Evolutionary conservation across 1,140 invertebrate species (phyloP).

Genomic region (Amphibalanus amphitrite): DNA sequence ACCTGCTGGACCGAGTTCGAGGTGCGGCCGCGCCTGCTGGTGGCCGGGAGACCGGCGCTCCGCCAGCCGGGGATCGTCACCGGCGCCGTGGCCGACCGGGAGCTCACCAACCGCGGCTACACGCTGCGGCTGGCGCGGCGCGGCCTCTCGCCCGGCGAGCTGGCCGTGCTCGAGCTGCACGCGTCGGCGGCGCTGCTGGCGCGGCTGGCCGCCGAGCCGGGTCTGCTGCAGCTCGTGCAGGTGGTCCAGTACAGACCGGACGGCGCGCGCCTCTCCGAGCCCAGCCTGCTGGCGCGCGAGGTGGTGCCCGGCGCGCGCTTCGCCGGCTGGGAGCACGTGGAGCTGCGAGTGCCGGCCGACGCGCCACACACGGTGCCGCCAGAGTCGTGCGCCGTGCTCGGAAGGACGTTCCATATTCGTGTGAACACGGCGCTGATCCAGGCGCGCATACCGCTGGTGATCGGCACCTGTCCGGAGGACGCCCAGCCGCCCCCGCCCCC

Average conservation of each 20-base stretch:
- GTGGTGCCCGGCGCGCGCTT: background rate
- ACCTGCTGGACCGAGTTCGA: too few relatives aligned
- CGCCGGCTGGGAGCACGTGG: background rate
- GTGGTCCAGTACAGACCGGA: background rate
- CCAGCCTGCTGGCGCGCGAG: background rate
- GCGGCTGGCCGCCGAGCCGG: background rate
- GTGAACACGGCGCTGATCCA: background rate
- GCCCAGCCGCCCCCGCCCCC: background rate
- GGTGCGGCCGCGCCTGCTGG: too few relatives aligned
- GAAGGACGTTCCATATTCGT: background rate
- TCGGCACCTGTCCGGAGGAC: background rate
- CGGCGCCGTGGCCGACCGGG: too few relatives aligned
- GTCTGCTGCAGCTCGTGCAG: background rate
- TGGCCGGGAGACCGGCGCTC: too few relatives aligned
- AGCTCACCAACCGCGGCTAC: too few relatives aligned
- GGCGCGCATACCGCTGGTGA: conserved; percentile 8
- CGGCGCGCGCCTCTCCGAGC: background rate
- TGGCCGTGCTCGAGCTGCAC: background rate
- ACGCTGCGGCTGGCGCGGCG: too few relatives aligned
- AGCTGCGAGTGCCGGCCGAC: background rate
- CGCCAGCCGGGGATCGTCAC: too few relatives aligned
- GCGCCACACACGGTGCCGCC: background rate
- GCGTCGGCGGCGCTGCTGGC: background rate
- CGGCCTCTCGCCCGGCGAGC: background rate
- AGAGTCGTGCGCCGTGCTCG: background rate